Conservation (phyloP, 1,140 invertebrate genomes). For the Luehdorfia chinensis region DNA sequence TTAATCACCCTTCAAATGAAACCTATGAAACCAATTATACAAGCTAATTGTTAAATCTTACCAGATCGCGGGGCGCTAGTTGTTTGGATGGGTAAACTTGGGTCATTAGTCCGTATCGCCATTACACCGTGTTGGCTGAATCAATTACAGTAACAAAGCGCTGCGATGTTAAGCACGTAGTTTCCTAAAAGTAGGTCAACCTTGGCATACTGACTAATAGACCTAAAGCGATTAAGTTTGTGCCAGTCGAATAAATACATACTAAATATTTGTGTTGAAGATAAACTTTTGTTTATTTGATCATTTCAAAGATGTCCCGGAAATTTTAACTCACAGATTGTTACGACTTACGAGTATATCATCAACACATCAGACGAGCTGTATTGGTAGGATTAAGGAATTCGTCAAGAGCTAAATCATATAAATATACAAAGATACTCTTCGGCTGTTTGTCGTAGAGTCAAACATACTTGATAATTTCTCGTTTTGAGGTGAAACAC, state of each 20-base stretch:
- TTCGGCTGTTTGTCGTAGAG: too few species aligned
- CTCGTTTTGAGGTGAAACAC: too few species aligned
- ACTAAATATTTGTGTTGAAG: neutral
- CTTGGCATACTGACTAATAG: conserved; percentile 19
- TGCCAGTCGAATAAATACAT: conserved; percentile 6
- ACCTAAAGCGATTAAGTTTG: conserved; percentile 11
- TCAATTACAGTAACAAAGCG: conserved; percentile 21
- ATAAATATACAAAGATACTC: neutral
- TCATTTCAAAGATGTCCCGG: neutral
- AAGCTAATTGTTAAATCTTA: conserved; percentile 6
- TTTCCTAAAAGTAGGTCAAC: conserved; percentile 27
- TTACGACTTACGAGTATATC: too few species aligned
- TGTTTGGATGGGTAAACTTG: conserved; percentile 18
- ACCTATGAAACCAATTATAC: conserved; percentile 3
- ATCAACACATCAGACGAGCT: neutral
- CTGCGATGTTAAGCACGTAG: conserved; percentile 16
- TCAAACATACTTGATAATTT: too few species aligned
- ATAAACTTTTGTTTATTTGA: neutral
- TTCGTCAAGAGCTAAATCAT: too few species aligned
- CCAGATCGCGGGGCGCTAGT: neutral
- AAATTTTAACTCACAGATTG: too few species aligned
- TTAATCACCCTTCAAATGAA: too few species aligned
- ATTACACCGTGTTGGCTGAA: conserved; percentile 9
- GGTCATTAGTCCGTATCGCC: conserved; percentile 16
- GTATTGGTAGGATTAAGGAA: too few species aligned